A percentile compares a stretch with the other conserved stretches of the same genome.
phyloP scores from a whole-genome alignment of 2,113 vertebrate species.

The Daphoenositta chrysoptera region DNA sequence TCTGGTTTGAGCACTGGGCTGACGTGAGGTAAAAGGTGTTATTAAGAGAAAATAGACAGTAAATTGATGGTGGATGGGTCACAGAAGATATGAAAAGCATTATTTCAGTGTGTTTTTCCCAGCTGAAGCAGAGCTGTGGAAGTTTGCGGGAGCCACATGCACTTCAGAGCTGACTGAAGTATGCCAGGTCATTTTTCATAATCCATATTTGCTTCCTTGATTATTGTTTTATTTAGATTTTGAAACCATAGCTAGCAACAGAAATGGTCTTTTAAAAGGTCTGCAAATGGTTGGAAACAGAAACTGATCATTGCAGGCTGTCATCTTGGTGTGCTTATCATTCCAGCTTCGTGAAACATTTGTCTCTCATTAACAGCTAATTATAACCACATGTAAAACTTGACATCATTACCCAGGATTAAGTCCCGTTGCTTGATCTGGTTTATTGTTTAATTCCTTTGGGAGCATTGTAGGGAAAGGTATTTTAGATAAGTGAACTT shows the following conservation, averaged over 20 bases:
- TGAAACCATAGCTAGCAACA: not conserved
- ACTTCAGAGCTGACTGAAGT: not conserved
- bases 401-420: not conserved
- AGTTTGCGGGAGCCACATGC: not conserved
- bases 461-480: not conserved
- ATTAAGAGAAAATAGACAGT: not conserved
- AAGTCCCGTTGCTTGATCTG: not conserved
- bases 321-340: not conserved
- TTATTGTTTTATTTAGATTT: not conserved
- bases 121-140: not conserved
- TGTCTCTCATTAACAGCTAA: not conserved
- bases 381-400: not conserved
- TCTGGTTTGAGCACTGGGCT: not conserved
- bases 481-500: not conserved
- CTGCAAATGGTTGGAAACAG: not conserved
- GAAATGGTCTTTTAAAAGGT: not conserved
- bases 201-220: not conserved
- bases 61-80: fast-evolving
- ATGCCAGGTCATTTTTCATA: not conserved
- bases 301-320: not conserved
- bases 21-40: not conserved
- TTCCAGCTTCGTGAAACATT: not conserved
- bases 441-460: not conserved
- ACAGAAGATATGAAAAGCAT: not conserved
- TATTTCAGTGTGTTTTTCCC: not conserved